Base-by-base conservation (phyloP, 2,113 vertebrate species). In the Toxostoma redivivum region DNA sequence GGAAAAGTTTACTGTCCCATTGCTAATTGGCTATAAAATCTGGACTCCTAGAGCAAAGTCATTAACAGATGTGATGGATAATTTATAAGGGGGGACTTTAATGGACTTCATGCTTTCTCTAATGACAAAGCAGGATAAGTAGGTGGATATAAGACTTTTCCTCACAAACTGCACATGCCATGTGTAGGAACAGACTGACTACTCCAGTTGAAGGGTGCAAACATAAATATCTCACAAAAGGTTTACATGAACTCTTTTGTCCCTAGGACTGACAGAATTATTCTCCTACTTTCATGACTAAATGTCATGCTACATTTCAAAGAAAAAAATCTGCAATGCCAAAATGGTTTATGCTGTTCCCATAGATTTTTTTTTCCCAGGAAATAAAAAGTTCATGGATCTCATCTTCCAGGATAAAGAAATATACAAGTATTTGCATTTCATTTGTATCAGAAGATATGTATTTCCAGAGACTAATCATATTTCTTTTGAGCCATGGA, bases 1-100 rank as follows among this genome's bases (percentile, higher is more conserved):
- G 38, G 66, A 82, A 80, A 81, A 48, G 53, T 79, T 95, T 90
- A 82, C 47, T 70, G 27, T 81, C 38, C 72, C 45, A 37, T 51
- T 73, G 78, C 40, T 92, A 95, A 86, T 64, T 90, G 28, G 51
- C 60, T 71, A 70, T 74, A 93, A 96, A 88, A 83, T 37, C 42
- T 87, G 60, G 54, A 70, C 38, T 82, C 42, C 38, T 38, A 71
- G 64, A 82, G 88, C 31, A 92, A 93, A 92, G 35, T 88, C 57
- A 85, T 89, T 96, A 92, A 67, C 33, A 67, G 45, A 76, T 51
- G 54, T 69, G 42, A 80, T 33, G 20, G 61, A 72, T 48, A 88
- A 86, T 73, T 96, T 84, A 66, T 70, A 74, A 61, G 7, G 21
- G 14, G 50, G 47, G 56, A 79, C 14, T 84, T 88, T 47, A 86